These are phyloP conservation scores for Leucoraja erinaceus DNA, from an alignment of 2,113 vertebrate genomes.

Conservation along the genomic window DNA sequence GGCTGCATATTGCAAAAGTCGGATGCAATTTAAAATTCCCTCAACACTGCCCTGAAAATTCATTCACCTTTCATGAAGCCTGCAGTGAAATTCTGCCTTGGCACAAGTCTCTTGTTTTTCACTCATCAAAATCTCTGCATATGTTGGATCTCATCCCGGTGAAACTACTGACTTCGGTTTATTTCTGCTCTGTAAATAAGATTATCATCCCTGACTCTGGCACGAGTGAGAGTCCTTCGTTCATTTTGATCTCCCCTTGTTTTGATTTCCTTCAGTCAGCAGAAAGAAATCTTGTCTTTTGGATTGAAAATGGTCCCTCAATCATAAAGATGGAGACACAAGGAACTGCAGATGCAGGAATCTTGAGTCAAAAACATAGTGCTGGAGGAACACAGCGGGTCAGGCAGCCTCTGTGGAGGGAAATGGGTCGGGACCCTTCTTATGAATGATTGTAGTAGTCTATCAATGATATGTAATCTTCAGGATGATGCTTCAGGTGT, in stretches of 20 bases:
- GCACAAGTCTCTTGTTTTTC: neutral
- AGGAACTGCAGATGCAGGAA: too few species aligned
- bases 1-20: slow-evolving; percentile 3
- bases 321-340: too few species aligned
- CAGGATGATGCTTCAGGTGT: too few species aligned
- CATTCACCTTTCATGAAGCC: neutral
- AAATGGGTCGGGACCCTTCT: too few species aligned
- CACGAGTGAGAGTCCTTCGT: neutral
- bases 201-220: neutral
- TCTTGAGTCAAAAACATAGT: too few species aligned
- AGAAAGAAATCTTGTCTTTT: neutral
- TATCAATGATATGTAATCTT: too few species aligned
- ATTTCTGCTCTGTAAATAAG: neutral
- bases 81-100: neutral
- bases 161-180: neutral
- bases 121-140: neutral
- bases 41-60: slow-evolving; percentile 12
- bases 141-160: neutral
- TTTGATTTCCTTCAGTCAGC: neutral
- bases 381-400: too few species aligned
- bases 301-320: neutral
- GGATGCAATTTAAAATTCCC: slow-evolving; percentile 2
- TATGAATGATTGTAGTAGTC: too few species aligned
- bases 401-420: too few species aligned
- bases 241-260: neutral